phyloP scores from a whole-genome alignment of 2,888 invertebrate genomes.

The Drosophila ustulata region DNA sequence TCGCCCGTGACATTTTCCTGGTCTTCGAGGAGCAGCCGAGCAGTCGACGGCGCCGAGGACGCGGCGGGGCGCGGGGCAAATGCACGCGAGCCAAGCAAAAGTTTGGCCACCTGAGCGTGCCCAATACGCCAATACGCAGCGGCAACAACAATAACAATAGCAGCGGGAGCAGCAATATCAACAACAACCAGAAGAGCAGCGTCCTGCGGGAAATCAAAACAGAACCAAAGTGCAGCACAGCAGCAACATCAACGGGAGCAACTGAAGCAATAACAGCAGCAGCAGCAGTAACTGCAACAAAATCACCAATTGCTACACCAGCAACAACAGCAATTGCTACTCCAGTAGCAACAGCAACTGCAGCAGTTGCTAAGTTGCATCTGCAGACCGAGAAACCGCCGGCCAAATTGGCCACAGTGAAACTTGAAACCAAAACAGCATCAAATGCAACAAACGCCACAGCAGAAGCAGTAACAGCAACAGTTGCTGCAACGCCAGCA shows the following conservation, averaged over 20 bases:
- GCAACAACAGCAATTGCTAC: background rate
- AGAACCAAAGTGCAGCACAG: conserved; percentile 78
- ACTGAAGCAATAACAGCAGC: background rate
- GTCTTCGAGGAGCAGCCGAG: conserved; percentile 83
- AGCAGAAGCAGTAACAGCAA: conserved; percentile 5
- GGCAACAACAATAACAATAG: conserved; percentile 66
- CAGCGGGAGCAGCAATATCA: conserved; percentile 6
- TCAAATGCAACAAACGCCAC: conserved; percentile 39
- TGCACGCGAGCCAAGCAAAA: conserved; percentile 78
- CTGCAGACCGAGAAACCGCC: conserved; percentile 42
- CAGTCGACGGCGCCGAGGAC: conserved; percentile 63
- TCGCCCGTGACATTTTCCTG: conserved; percentile 84
- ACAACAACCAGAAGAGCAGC: conserved; percentile 60
- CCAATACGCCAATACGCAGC: conserved; percentile 71
- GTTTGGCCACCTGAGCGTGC: conserved; percentile 76
- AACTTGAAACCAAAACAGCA: conserved; percentile 74
- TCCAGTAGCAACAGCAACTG: background rate
- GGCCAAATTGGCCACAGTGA: conserved; percentile 57
- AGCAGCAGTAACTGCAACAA: background rate
- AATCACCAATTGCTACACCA: background rate
- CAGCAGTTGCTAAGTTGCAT: background rate
- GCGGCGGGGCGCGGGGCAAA: conserved; percentile 74
- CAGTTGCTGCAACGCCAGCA: background rate
- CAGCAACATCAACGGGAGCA: conserved; percentile 12
- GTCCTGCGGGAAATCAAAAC: conserved; percentile 81